Conservation (phyloP, 2,113 vertebrate genomes). For the Ailuropoda melanoleuca region DNA sequence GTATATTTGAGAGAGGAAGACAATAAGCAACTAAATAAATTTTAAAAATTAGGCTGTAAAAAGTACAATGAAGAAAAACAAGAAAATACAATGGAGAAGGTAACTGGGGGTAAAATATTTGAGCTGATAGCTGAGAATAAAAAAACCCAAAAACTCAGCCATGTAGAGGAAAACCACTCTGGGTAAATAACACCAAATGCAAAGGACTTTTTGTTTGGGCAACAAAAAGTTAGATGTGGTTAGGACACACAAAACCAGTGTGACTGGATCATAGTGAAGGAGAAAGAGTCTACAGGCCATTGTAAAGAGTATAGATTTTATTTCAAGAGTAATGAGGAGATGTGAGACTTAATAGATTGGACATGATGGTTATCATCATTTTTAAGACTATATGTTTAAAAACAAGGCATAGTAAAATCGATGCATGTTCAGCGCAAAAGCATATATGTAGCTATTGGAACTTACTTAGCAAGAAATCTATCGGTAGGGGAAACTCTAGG, state of each 20-base stretch:
- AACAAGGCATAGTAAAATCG: background rate
- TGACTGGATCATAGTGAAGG: background rate
- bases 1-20: background rate
- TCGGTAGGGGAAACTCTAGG: background rate
- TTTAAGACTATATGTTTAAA: background rate
- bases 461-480: background rate
- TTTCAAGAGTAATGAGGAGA: background rate
- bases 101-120: background rate
- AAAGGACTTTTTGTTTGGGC: background rate
- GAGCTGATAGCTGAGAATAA: background rate
- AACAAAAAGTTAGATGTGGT: background rate
- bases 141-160: background rate
- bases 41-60: background rate
- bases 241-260: background rate
- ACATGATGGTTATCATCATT: background rate
- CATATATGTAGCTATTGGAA: background rate
- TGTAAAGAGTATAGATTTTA: background rate
- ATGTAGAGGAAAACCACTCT: background rate
- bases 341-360: background rate
- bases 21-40: background rate
- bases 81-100: background rate
- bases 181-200: background rate
- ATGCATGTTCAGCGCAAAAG: background rate
- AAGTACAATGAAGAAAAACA: background rate
- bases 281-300: background rate